These are phyloP conservation scores for Pseudomugil tenellus DNA, from an alignment of 2,797 vertebrate species.

Conservation along the genomic window DNA sequence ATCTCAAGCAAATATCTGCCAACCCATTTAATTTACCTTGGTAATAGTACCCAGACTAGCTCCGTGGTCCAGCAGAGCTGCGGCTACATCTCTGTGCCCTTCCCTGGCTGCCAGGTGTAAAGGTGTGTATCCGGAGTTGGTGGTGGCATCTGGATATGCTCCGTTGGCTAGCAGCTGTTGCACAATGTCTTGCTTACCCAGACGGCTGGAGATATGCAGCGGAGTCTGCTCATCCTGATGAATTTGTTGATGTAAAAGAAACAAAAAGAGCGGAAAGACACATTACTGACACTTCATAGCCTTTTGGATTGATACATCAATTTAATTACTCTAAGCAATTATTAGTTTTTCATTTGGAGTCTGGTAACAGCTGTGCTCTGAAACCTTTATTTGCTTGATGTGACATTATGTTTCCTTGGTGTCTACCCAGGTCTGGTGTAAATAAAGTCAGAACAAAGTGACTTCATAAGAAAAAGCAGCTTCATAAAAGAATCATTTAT, in stretches of 20 bases:
- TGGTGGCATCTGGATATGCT: conserved; percentile 94
- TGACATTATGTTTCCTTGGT: no score
- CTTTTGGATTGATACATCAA: no score
- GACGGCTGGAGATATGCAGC: conserved; percentile 93
- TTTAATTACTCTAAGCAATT: background rate
- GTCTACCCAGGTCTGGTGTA: no score
- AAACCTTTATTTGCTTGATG: no score
- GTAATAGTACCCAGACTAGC: conserved; percentile 91
- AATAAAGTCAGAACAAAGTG: no score
- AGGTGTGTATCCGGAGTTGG: conserved; percentile 93
- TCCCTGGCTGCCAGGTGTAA: conserved; percentile 96
- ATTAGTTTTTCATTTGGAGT: background rate
- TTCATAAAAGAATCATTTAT: no score
- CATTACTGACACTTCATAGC: no score
- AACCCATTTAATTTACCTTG: conserved; percentile 82
- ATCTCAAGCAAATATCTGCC: background rate
- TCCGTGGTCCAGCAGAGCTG: conserved; percentile 88
- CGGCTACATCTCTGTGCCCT: conserved; percentile 92
- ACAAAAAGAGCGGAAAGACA: background rate
- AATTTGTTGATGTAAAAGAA: background rate
- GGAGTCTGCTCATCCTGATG: conserved; percentile 96
- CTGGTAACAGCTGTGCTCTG: background rate
- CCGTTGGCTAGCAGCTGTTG: conserved; percentile 95
- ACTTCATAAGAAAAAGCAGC: no score
- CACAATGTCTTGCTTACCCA: conserved; percentile 97